Conservation (phyloP, 92 coral and sea anemone genomes). For the Plumapathes pennacea region DNA sequence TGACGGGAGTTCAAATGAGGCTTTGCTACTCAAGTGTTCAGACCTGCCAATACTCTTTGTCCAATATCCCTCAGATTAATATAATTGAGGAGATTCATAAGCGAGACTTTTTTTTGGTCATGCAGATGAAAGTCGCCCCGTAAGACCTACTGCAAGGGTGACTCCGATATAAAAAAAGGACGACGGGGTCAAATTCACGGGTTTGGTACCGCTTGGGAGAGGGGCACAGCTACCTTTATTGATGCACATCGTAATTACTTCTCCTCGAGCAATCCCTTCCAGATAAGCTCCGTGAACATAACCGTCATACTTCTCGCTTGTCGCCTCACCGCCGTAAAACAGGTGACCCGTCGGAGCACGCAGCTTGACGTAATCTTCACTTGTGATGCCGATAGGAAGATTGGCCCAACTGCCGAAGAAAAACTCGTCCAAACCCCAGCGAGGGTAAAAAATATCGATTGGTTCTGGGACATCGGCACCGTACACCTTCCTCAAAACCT, state of each 20-base stretch:
- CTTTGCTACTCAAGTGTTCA: no score
- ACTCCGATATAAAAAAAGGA: no score
- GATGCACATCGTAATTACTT: conserved; percentile 39
- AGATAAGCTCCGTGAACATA: conserved; percentile 79
- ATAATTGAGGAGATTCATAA: no score
- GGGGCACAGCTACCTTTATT: no score
- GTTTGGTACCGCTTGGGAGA: no score
- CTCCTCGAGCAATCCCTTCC: conserved; percentile 57
- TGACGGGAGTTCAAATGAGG: no score
- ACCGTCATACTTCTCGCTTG: conserved; percentile 81
- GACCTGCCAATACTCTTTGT: no score
- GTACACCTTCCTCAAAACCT: conserved; percentile 59
- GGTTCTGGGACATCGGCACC: conserved; percentile 65
- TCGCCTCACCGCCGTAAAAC: conserved; percentile 84
- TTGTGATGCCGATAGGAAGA: conserved; percentile 65
- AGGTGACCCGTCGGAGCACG: conserved; percentile 46
- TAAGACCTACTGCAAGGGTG: no score
- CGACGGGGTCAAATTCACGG: no score
- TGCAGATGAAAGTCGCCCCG: no score
- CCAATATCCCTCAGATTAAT: no score
- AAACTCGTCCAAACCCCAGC: conserved; percentile 68
- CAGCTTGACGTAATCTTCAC: conserved; percentile 57
- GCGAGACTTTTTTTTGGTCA: no score
- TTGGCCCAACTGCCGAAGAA: conserved; percentile 79
- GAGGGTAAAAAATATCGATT: conserved; percentile 56